Evolutionary conservation across 2,797 vertebrate species (phyloP), one percentile per base, ranked within the genome.

Genomic region (Danio aesculapii): DNA sequence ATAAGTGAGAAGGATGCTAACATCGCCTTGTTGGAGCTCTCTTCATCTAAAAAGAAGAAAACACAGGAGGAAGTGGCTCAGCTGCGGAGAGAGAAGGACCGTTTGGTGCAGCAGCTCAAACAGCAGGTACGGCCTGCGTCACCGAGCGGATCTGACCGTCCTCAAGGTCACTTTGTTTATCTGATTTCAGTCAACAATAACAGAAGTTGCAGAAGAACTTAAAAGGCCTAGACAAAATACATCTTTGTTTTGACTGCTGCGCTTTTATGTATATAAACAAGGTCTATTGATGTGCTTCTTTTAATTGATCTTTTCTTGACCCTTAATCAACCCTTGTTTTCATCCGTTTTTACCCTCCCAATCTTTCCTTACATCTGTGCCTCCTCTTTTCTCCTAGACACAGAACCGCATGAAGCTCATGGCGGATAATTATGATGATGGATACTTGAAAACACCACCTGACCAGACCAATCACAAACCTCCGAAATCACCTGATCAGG

Each of bases 1-100:
- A 99, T 99, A 91, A 99, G 98, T 83, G 98, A 99, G 92, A 99
- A 99, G 90, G 98, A 99, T 62, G 98, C 98, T 59, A 99, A 99
- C 89, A 99, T 99, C 62, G 98, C 98, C 74, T 93, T 99, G 64
- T 85, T 99, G 84, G 98, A 99, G 88, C 93, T 99, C 84, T 99
- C 98, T 0, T 98, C 98, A 47, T 99, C 97, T 2, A 96, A 96
- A 89, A 99, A 99, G 92, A 99, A 99, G 92, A 99, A 99, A 91
- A 98, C 98, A 2, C 98, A 99, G 89, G 98, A 99, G 49, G 98
- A 99, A 88, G 98, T 99, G 89, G 93, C 97, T 68, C 95, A 97
- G 5, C 92, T 99, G 80, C 99, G 99, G 87, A 87, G 98, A 75
- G 98, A 99, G 90, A 99, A 99, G n/a, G 98, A 99, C 86, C 92